Evolutionary conservation across 1,140 invertebrate species (phyloP).

Genomic region (Aporrectodea caliginosa): DNA sequence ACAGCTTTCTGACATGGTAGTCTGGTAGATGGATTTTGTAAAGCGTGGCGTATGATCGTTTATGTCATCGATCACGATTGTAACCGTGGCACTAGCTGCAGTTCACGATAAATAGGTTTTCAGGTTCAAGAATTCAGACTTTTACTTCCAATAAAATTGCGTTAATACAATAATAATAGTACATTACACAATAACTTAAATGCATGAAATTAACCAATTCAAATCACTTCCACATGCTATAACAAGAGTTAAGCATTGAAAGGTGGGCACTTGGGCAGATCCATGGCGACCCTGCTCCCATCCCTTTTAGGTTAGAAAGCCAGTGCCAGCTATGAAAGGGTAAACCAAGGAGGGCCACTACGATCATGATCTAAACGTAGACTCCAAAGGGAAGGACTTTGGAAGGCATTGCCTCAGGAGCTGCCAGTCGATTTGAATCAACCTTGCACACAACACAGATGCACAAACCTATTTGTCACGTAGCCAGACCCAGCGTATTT

Average conservation of each 20-base stretch:
- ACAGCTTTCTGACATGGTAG: conserved; percentile 83
- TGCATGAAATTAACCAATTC: not conserved
- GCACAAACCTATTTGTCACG: too few relatives aligned
- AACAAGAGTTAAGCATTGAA: not conserved
- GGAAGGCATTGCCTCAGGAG: too few relatives aligned
- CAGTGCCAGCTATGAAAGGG: too few relatives aligned
- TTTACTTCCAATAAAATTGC: not conserved
- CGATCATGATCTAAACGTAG: too few relatives aligned
- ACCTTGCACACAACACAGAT: too few relatives aligned
- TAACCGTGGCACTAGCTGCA: conserved; percentile 33
- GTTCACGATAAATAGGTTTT: conserved; percentile 21
- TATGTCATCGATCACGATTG: conserved; percentile 30
- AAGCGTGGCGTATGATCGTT: conserved; percentile 33
- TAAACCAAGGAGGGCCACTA: too few relatives aligned
- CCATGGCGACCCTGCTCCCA: not conserved
- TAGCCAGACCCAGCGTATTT: too few relatives aligned
- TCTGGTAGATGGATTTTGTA: conserved; percentile 67
- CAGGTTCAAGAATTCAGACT: too few relatives aligned
- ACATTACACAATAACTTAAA: not conserved
- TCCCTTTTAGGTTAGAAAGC: too few relatives aligned
- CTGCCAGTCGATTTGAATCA: too few relatives aligned
- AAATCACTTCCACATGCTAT: not conserved
- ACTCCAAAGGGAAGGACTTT: too few relatives aligned
- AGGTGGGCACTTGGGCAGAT: too few relatives aligned
- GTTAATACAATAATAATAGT: not conserved